Base-by-base conservation (phyloP, 2,888 invertebrate genomes). In the Rhogogaster chlorosoma region DNA sequence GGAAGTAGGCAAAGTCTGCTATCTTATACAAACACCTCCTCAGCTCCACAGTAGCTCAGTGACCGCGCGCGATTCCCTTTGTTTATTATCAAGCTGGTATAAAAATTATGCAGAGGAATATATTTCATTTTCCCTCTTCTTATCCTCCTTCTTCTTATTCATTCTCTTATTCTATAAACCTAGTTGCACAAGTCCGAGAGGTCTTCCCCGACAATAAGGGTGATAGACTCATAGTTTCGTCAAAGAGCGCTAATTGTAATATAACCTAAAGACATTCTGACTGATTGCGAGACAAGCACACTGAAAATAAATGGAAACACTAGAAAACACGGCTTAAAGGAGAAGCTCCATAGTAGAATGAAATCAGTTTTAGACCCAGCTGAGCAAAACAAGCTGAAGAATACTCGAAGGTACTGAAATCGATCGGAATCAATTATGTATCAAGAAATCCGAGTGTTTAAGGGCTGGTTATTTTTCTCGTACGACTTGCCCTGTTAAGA, bases 11-110 rank as follows among this genome's bases (percentile, higher is more conserved):
- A 61, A 36, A 57, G 57, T 80, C 80, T 57, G 32, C 57, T 80
- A 61, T 80, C 80, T 80, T 80, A 61, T 80, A 80, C 80, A 80
- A 80, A 80, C 61, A 80, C 61, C 29, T 77, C 9, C 29, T 77
- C n/a, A 53, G 53, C 32, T 26, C 18, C 18, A 32, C 15, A n/a
- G 42, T 42, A 12, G 32, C 38, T n/a, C 77, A 77, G 49, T 49
- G 77, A 73, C 77, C 49, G 49, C 29, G 49, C 42, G 32, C 29
- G 32, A 77, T 38, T 42, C 26, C 77, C 29, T 53, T 77, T 53
- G 49, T 77, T 77, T 32, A 77, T 77, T 32, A 53, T 53, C 77
- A 49, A 77, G 49, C 29, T 4, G 15, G 22, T 38, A 26, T 18
- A 32, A 26, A 77, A 77, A 53, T 77, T 77, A 77, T 77, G 77